Evolutionary conservation across 2,888 invertebrate species (phyloP).

Genomic region (Dysmachus trigonus): DNA sequence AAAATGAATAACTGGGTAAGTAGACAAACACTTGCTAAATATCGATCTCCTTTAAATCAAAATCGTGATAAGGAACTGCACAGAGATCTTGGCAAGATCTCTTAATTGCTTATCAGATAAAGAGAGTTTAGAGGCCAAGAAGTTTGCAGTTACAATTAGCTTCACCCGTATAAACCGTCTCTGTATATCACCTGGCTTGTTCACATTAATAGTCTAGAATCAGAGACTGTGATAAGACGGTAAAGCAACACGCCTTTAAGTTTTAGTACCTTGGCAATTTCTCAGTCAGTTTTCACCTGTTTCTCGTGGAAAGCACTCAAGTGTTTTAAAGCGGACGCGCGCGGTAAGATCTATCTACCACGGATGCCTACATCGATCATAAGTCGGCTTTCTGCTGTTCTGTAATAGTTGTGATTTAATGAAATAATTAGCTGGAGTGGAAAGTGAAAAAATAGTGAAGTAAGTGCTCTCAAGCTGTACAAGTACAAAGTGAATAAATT

Average conservation of each 20-base stretch:
- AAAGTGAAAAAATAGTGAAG: slow-evolving; percentile 1
- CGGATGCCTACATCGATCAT: background rate
- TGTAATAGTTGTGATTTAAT: background rate
- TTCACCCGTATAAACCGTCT: background rate
- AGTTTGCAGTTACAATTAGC: background rate
- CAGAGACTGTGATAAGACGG: slow-evolving; percentile 10
- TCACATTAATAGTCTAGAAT: slow-evolving; percentile 2
- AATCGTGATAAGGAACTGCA: background rate
- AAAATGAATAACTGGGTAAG: background rate
- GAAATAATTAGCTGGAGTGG: background rate
- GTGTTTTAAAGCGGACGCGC: background rate
- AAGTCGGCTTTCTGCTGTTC: background rate
- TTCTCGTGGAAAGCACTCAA: background rate
- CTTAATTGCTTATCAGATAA: background rate
- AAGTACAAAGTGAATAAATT: background rate
- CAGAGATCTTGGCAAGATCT: background rate
- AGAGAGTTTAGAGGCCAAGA: background rate
- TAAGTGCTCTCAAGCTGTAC: background rate
- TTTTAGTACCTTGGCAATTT: slow-evolving; percentile 27
- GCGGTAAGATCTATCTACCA: background rate
- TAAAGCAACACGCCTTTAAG: slow-evolving; percentile 31
- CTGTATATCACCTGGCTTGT: background rate
- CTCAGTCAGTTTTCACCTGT: slow-evolving; percentile 38
- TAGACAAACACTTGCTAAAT: background rate
- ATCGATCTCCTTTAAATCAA: background rate